These are phyloP conservation scores for Cristatella mucedo DNA, from an alignment of 2,888 invertebrate species.

Conservation along the genomic window DNA sequence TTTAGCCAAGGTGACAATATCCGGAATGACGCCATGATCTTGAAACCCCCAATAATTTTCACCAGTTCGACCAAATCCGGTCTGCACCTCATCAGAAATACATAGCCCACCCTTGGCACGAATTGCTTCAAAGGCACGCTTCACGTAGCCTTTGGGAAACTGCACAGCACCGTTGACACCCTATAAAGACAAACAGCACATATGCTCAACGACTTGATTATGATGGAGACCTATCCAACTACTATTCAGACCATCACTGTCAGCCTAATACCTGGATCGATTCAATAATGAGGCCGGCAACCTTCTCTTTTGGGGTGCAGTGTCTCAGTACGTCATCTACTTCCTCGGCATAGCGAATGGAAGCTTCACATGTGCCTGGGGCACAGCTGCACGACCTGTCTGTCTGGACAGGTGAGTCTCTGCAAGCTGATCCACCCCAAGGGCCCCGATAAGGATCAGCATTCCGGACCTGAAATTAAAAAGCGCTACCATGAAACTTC, in stretches of 20 bases:
- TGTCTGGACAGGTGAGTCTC: conserved; percentile 60
- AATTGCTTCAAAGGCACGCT: conserved; percentile 59
- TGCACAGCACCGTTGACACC: conserved; percentile 87
- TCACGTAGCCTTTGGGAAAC: conserved; percentile 70
- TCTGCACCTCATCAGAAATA: conserved; percentile 88
- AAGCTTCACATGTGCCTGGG: conserved; percentile 50
- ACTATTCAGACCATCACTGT: too few relatives aligned
- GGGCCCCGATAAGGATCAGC: conserved; percentile 78
- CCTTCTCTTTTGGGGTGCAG: conserved; percentile 54
- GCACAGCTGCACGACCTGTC: conserved; percentile 52
- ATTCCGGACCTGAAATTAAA: conserved; percentile 54
- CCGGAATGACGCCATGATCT: conserved; percentile 65
- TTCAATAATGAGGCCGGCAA: conserved; percentile 83
- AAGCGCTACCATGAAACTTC: too few relatives aligned
- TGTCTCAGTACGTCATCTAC: conserved; percentile 60
- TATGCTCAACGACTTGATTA: background rate
- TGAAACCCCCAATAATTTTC: conserved; percentile 93
- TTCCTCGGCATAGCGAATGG: conserved; percentile 64
- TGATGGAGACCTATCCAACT: background rate
- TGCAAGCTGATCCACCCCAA: conserved; percentile 72
- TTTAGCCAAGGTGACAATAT: conserved; percentile 48
- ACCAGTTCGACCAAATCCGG: conserved; percentile 86
- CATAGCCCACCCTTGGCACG: conserved; percentile 68
- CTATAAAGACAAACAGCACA: conserved; percentile 24
- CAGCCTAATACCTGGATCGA: conserved; percentile 73